Conservation (phyloP, 2,888 invertebrate species). For the Nymphalis polychloros region DNA sequence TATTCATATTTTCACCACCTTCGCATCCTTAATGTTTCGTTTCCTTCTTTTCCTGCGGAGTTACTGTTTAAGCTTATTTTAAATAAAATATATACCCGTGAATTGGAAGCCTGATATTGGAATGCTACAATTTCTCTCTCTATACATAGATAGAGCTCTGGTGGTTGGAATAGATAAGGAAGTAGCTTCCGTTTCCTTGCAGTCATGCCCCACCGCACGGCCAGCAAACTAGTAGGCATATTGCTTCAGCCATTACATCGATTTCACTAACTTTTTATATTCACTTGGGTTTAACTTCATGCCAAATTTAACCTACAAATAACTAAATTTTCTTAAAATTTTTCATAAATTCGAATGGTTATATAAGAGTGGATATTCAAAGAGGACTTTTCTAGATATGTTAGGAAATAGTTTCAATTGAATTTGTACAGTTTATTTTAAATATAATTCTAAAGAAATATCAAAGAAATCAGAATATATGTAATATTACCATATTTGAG, state of each 20-base stretch:
- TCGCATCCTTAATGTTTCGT: constrained; percentile 71
- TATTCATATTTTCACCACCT: constrained; percentile 80
- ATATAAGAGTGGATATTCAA: neutral
- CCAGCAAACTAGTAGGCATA: constrained; percentile 45
- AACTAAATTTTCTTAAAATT: constrained; percentile 2
- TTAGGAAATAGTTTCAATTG: no score
- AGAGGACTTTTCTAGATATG: neutral
- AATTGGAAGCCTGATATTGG: constrained; percentile 4
- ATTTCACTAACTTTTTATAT: constrained; percentile 52
- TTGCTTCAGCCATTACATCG: constrained; percentile 51
- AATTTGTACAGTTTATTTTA: no score
- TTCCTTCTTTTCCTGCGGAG: constrained; percentile 50
- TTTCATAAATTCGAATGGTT: constrained; percentile 4
- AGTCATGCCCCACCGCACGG: constrained; percentile 42
- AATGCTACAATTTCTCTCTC: neutral
- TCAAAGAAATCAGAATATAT: no score
- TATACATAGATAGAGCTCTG: neutral
- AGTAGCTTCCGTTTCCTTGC: constrained; percentile 46
- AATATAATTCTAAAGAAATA: no score
- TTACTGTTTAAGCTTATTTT: constrained; percentile 13
- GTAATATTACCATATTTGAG: no score
- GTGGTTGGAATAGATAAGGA: constrained; percentile 44
- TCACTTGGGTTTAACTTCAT: constrained; percentile 33
- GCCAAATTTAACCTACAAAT: constrained; percentile 25
- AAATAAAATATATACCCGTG: constrained; percentile 6